Percentiles rank a stretch among this genome's conserved stretches.
Evolutionary conservation across 2,888 invertebrate species (phyloP).

Genomic region (Pardosa pseudoannulata): DNA sequence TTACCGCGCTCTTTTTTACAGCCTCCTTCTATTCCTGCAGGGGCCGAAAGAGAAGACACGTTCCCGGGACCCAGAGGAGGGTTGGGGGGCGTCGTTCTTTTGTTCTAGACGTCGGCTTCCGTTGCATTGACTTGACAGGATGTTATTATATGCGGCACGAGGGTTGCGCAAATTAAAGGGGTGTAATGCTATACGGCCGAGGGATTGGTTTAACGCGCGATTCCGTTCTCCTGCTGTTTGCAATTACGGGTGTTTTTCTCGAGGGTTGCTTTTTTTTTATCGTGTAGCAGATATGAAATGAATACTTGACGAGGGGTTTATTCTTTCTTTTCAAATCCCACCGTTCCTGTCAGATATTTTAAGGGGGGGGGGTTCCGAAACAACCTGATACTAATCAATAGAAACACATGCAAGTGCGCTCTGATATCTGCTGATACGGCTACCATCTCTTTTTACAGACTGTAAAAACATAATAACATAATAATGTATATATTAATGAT

Average conservation of each 20-base stretch:
- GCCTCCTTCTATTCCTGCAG: background rate
- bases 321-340: no score
- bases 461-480: no score
- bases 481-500: no score
- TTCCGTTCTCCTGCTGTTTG: background rate
- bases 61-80: background rate
- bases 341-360: no score
- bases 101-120: constrained; percentile 11
- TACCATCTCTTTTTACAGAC: no score
- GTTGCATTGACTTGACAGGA: constrained; percentile 17
- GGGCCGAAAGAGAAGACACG: background rate
- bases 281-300: constrained; percentile 9
- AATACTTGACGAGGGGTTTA: background rate
- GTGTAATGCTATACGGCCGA: constrained; percentile 2
- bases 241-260: constrained; percentile 18
- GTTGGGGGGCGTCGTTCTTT: background rate
- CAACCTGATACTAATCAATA: no score
- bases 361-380: no score
- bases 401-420: no score
- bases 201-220: background rate
- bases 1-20: constrained; percentile 19
- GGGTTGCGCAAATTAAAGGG: constrained; percentile 22
- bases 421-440: no score
- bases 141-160: constrained; percentile 32
- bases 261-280: background rate